Evolutionary conservation across 2,797 vertebrate species (phyloP).

Genomic region (Schizopygopsis pylzovi): DNA sequence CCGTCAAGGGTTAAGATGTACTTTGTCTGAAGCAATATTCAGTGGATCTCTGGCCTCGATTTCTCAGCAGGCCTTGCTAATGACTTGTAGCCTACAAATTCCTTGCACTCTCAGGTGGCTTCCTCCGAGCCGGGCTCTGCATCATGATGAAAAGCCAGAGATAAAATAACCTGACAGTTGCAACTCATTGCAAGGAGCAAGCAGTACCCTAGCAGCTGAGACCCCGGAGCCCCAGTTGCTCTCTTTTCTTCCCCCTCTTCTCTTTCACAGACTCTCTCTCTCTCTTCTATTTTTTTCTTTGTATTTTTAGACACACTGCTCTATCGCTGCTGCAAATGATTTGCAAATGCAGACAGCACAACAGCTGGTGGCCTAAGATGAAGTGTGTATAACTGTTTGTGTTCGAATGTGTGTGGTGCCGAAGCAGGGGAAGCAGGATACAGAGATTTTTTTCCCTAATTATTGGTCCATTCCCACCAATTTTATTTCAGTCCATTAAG

Average conservation of each 20-base stretch:
- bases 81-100: slow-evolving; percentile 96
- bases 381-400: slow-evolving; percentile 46
- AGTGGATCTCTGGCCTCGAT: slow-evolving; percentile 79
- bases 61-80: slow-evolving; percentile 86
- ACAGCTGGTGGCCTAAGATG: slow-evolving; percentile 79
- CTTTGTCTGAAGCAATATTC: slow-evolving; percentile 81
- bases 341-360: slow-evolving; percentile 80
- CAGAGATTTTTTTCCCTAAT: slow-evolving; percentile 86
- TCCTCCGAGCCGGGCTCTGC: slow-evolving; percentile 89
- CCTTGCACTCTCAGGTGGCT: slow-evolving; percentile 97
- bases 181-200: slow-evolving; percentile 94
- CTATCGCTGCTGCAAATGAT: slow-evolving; percentile 83
- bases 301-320: slow-evolving; percentile 55
- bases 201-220: slow-evolving; percentile 90
- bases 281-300: slow-evolving; percentile 71
- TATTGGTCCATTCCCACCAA: slow-evolving; percentile 89
- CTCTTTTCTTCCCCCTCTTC: slow-evolving; percentile 70
- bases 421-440: slow-evolving; percentile 78
- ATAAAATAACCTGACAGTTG: slow-evolving; percentile 99
- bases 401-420: slow-evolving; percentile 49
- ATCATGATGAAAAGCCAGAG: slow-evolving; percentile 97
- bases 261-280: slow-evolving; percentile 66
- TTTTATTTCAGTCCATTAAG: slow-evolving; percentile 96
- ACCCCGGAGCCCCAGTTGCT: slow-evolving; percentile 84
- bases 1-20: slow-evolving; percentile 74